A percentile compares a stretch with the other conserved stretches of the same genome.
These are phyloP conservation scores for Neoitamus cyanurus DNA, from an alignment of 2,888 invertebrate genomes.

Conservation along the genomic window DNA sequence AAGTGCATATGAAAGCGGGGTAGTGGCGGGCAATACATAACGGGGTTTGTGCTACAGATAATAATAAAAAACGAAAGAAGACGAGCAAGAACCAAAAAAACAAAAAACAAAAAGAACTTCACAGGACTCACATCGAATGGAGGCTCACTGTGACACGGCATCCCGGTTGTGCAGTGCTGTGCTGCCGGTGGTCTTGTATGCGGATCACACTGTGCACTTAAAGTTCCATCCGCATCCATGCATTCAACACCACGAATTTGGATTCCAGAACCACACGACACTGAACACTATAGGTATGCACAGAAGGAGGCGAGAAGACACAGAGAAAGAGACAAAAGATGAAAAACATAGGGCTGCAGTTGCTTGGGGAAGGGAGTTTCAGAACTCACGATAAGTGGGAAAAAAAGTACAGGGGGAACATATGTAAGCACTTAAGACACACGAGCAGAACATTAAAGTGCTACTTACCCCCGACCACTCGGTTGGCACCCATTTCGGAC, in stretches of 20 bases:
- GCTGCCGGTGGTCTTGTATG: constrained; percentile 75
- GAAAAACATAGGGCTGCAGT: constrained; percentile 25
- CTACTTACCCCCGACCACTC: constrained; percentile 91
- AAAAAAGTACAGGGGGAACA: constrained; percentile 38
- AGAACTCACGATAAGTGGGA: neutral
- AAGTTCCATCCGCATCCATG: constrained; percentile 71
- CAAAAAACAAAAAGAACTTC: constrained; percentile 40
- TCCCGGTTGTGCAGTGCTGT: constrained; percentile 79
- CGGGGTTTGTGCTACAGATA: neutral
- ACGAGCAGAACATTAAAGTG: constrained; percentile 39
- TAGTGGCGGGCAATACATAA: neutral
- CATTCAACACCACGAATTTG: constrained; percentile 87
- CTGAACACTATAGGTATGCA: constrained; percentile 80
- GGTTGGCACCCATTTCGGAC: constrained; percentile 88
- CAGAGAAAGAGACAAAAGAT: constrained; percentile 37
- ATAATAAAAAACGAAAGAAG: constrained; percentile 21
- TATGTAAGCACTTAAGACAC: constrained; percentile 50
- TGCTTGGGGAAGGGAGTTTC: neutral
- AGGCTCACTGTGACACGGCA: constrained; percentile 71
- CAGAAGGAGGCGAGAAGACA: constrained; percentile 46
- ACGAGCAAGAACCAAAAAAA: neutral
- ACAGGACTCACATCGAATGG: constrained; percentile 60
- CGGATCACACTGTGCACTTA: constrained; percentile 74
- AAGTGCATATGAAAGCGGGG: constrained; percentile 10
- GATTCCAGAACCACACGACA: constrained; percentile 88